Base-by-base conservation (phyloP, 2,888 invertebrate genomes). In the Ceraclea dissimilis region DNA sequence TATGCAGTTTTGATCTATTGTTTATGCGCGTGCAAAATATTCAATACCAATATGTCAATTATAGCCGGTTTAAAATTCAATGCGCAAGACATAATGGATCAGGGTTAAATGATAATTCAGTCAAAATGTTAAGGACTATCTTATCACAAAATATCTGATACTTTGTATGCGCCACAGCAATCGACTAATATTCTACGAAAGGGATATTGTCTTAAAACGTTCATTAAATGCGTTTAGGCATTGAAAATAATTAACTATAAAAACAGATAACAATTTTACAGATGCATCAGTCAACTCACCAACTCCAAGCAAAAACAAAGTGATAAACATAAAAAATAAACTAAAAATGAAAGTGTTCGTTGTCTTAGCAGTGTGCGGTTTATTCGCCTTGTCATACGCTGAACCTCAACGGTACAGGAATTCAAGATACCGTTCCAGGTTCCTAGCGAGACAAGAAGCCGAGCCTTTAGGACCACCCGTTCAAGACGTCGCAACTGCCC, bases 311-410 rank as follows among this genome's bases (percentile, higher is more conserved):
- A 11, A 43, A 20, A 8, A 22, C 17, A 48, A 21, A 13, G 13
- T 26, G 5, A 22, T 52, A 2, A 31, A 20, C 31, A 17, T 11
- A 11, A 48, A 13, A 16, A 51, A 31, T 11, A n/a, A 10, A 31
- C n/a, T 26, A n/a, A 54, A 53, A 26, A 61, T 61, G 61, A 61
- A 61, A 31, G 49, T 43, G 18, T 60, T 61, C 48, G 18, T 51
- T 16, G 20, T 54, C n/a, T n/a, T 59, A 2, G 55, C 52, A 6
- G 52, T 54, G 2, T 57, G 51, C 31, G 52, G 51, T n/a, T 22
- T 51, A 22, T 43, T 56, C 2, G 53, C 33, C n/a, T 18, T 49
- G 2, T 11, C 20, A 20, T 18, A 1, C 20, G 53, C 54, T 19
- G 58, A 57, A 39, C 44, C 57, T 13, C 57, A 56, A 8, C 21